A percentile compares a stretch with the other conserved stretches of the same genome.
phyloP scores from a whole-genome alignment of 64 coral and sea anemone genomes.

The Pachyseris speciosa region DNA sequence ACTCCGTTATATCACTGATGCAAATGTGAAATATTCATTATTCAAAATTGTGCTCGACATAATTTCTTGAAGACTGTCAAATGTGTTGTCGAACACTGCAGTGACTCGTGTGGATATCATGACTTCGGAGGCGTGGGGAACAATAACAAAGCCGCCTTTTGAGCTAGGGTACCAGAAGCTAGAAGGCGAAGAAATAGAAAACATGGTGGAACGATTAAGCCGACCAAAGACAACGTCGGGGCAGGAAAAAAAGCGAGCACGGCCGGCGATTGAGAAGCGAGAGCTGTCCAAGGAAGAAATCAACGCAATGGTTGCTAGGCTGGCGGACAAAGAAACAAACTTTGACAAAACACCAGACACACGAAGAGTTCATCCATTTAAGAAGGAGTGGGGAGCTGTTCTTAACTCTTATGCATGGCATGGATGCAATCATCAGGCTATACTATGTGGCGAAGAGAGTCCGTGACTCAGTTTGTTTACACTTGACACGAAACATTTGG shows the following conservation, averaged over 20 bases:
- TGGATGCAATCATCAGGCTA: slow-evolving; percentile 93
- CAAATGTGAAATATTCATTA: too few species aligned
- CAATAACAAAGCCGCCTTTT: slow-evolving; percentile 84
- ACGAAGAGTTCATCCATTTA: slow-evolving; percentile 64
- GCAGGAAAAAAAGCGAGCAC: slow-evolving; percentile 31
- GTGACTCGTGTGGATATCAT: too few species aligned
- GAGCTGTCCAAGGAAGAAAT: slow-evolving; percentile 66
- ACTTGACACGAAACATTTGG: background rate
- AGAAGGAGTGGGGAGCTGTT: slow-evolving; percentile 85
- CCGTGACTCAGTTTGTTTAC: slow-evolving; percentile 26
- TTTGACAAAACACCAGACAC: slow-evolving; percentile 79
- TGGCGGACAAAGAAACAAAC: slow-evolving; percentile 82
- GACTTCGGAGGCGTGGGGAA: slow-evolving; percentile 86
- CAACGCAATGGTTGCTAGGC: slow-evolving; percentile 67
- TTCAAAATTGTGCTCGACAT: background rate
- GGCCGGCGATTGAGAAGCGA: slow-evolving; percentile 68
- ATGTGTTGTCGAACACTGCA: too few species aligned
- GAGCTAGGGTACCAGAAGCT: slow-evolving; percentile 90
- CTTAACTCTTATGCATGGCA: slow-evolving; percentile 98
- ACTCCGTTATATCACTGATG: too few species aligned
- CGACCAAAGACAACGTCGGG: slow-evolving; percentile 63
- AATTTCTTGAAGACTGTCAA: background rate
- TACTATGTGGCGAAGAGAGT: slow-evolving; percentile 96
- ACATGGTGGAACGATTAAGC: slow-evolving; percentile 74
- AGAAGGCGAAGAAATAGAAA: slow-evolving; percentile 64